Base-by-base conservation (phyloP, 2,113 vertebrate species). In the Puntigrus tetrazona region DNA sequence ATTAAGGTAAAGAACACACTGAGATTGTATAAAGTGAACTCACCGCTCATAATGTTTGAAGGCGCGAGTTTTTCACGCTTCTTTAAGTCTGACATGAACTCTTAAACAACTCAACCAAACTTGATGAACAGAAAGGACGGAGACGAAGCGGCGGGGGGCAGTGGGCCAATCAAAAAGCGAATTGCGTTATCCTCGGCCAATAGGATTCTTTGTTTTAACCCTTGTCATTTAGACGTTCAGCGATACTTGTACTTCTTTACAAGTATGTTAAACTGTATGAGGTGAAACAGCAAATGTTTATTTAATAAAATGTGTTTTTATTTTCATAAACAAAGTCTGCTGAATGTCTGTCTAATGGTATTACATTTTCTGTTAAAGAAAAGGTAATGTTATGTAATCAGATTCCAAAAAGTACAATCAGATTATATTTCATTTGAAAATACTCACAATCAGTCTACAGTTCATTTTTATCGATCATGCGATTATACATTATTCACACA, bases 41-140 rank as follows among this genome's bases (percentile, higher is more conserved):
- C 93, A 95, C 94, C 94, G 92, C 92, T 95, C 94, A 95, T 95
- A 89, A 92, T 94, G 89, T 92, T 86, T 90, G 91, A 92, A 94
- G 92, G 93, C 93, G 93, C 93, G 93, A 95, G 94, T 94, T 95
- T 94, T 92, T 93, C 87, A 55, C 79, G 85, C 85, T 90, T 88
- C 92, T 93, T 90, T 88, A 88, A 87, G 92, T 88, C 92, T 94
- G 91, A 93, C 91, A 91, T 92, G 88, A 92, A 94, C 92, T 94
- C 94, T 74, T 65, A 92, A 94, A 92, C 93, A 82, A 70, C 36
- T 84, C 89, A 89, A 90, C 88, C 93, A 63, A 94, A 93, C 94
- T 90, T 94, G 93, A 91, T 86, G 76, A 91, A 82, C 85, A 79
- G 63, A 89, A 81, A 83, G 89, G 85, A 92, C 89, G 90, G 87